Base-by-base conservation (phyloP, 2,113 vertebrate genomes). In the Aegotheles bennettii region DNA sequence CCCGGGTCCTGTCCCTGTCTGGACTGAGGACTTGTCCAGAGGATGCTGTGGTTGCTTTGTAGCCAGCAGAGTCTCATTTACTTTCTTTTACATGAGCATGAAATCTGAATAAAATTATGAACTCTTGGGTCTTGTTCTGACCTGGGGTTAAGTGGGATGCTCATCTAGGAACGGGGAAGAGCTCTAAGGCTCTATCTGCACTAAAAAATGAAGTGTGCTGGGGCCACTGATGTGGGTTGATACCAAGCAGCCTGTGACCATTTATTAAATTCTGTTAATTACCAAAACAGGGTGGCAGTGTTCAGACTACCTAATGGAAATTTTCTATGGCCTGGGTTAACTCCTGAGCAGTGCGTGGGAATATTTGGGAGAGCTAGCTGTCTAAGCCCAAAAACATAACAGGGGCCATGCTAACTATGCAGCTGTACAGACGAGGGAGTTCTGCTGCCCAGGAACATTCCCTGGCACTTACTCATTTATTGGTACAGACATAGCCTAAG, bases 361-460 rank as follows among this genome's bases (percentile, higher is more conserved):
- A 87, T 78, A 86, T 84, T 8, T 92, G 80, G 47, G 47, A 89
- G 59, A 16, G 9, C 13, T 43, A 38, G 16, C 6, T 89, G 76
- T 13, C 68, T 76, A 57, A 80, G 57, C 28, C 42, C 42, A 78
- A 71, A 88, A 67, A 35, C 76, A 74, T 59, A 70, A 64, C 76
- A 84, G 68, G 29, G 56, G 74, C 42, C 51, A 67, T 11, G 56
- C 47, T 92, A 84, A 86, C 36, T 67, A 45, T 38, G 87, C 11
- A 93, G n/a, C 50, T 8, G 3, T 35, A 76, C 67, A 69, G 53
- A 73, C 0, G 38, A 65, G 6, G 0, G 17, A 84, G 33, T 43
- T 81, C 60, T 89, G 69, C 60, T 94, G 57, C 76, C 56, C 51
- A 84, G 51, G 64, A 94, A 94, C 86, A 63, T 90, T 90, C 85